Evolutionary conservation across 2,888 invertebrate genomes (phyloP).

Genomic region (Andrena hattorfiana): DNA sequence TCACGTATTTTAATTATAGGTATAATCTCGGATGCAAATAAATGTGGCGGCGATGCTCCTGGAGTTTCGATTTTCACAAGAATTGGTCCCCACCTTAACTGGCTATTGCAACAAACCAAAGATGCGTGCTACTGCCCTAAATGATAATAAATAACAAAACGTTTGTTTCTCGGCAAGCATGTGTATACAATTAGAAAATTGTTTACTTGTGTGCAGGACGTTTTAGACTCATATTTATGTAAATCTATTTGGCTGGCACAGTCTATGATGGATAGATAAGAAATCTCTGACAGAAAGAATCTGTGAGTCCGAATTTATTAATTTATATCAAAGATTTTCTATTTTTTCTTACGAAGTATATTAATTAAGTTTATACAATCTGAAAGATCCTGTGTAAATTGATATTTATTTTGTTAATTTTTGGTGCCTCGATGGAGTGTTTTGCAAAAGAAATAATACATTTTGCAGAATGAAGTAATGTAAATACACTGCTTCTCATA

Average conservation of each 20-base stretch:
- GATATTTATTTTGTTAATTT: no score
- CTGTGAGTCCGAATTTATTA: background rate
- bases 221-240: no score
- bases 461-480: no score
- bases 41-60: constrained; percentile 84
- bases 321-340: background rate
- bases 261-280: no score
- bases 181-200: background rate
- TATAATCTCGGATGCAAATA: constrained; percentile 86
- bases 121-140: constrained; percentile 87
- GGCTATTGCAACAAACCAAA: constrained; percentile 87
- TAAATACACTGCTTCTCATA: no score
- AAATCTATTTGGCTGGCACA: no score
- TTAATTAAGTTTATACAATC: background rate
- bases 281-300: no score
- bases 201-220: no score
- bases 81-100: constrained; percentile 86
- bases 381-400: no score
- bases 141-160: constrained; percentile 53
- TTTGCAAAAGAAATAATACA: no score
- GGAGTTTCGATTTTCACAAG: constrained; percentile 86
- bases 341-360: background rate
- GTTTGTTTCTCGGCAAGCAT: background rate
- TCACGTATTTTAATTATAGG: constrained; percentile 78
- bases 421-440: no score